Percentiles rank a stretch among this genome's conserved stretches.
phyloP scores from a whole-genome alignment of 1,140 invertebrate species.

The Heliconius nattereri region DNA sequence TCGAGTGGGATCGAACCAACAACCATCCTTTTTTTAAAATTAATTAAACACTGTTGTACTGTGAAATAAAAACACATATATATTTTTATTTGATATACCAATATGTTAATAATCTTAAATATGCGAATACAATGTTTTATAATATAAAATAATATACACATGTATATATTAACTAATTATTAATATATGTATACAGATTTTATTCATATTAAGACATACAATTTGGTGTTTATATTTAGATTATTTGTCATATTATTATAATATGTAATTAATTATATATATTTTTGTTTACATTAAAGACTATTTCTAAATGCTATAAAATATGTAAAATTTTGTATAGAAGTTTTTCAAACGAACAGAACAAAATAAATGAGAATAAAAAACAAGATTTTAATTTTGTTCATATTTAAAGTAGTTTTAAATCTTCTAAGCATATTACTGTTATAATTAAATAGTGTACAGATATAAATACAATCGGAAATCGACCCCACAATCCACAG shows the following conservation, averaged over 20 bases:
- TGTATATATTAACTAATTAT: slow-evolving; percentile 4
- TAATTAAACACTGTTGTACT: too few relatives aligned
- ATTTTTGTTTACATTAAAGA: too few relatives aligned
- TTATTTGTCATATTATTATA: slow-evolving; percentile 14
- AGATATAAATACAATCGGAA: not conserved
- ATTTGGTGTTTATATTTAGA: slow-evolving; percentile 23
- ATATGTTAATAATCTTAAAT: not conserved
- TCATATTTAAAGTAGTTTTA: not conserved
- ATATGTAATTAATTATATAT: not conserved
- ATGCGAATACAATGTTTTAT: too few relatives aligned
- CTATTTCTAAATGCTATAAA: too few relatives aligned
- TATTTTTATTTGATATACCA: not conserved
- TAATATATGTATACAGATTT: not conserved
- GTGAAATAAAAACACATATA: not conserved
- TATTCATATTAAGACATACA: slow-evolving; percentile 13
- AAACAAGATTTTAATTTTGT: not conserved
- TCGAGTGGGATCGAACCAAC: too few relatives aligned
- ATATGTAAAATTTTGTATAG: not conserved
- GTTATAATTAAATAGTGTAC: too few relatives aligned
- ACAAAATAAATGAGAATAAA: not conserved
- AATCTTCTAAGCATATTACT: too few relatives aligned
- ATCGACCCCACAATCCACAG: not conserved
- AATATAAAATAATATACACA: not conserved
- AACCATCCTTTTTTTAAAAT: too few relatives aligned
- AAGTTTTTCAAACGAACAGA: not conserved